phyloP scores from a whole-genome alignment of 2,797 vertebrate genomes.

The Urophycis tenuis region DNA sequence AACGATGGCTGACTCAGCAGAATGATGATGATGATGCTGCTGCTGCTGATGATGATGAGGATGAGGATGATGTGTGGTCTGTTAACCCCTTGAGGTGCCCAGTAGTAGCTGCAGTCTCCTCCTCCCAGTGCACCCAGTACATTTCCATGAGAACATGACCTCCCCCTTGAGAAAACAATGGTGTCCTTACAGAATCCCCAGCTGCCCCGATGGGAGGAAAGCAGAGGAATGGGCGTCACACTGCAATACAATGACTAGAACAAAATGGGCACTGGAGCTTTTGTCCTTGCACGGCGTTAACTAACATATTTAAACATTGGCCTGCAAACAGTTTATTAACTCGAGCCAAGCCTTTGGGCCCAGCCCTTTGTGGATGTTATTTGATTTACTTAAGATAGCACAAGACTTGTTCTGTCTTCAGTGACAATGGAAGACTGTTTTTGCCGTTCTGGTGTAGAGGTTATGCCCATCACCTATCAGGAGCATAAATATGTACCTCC shows the following conservation, averaged over 20 bases:
- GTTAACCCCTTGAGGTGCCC: not conserved
- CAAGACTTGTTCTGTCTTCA: conserved; percentile 42
- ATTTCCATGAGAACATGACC: conserved; percentile 63
- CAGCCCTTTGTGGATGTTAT: conserved; percentile 29
- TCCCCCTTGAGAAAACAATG: conserved; percentile 55
- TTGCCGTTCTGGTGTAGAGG: not conserved
- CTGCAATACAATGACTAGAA: conserved; percentile 48
- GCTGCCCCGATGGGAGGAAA: conserved; percentile 30
- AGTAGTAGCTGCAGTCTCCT: not conserved
- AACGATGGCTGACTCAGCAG: not conserved
- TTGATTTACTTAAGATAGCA: conserved; percentile 44
- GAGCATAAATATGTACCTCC: not conserved
- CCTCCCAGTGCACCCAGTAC: conserved; percentile 41
- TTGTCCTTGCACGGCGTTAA: conserved; percentile 40
- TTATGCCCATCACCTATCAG: not conserved
- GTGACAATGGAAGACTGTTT: not conserved
- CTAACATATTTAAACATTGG: conserved; percentile 29
- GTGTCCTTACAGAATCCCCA: conserved; percentile 49
- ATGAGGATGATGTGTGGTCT: not conserved
- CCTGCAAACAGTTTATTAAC: conserved; percentile 6
- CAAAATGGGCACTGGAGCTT: conserved; percentile 36
- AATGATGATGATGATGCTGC: not conserved
- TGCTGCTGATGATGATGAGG: too few relatives aligned
- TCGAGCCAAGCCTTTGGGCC: not conserved
- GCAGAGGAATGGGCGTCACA: conserved; percentile 47